Evolutionary conservation across 2,888 invertebrate species (phyloP), one percentile per base, ranked within the genome.

Genomic region (Phyllotreta cruciferae): DNA sequence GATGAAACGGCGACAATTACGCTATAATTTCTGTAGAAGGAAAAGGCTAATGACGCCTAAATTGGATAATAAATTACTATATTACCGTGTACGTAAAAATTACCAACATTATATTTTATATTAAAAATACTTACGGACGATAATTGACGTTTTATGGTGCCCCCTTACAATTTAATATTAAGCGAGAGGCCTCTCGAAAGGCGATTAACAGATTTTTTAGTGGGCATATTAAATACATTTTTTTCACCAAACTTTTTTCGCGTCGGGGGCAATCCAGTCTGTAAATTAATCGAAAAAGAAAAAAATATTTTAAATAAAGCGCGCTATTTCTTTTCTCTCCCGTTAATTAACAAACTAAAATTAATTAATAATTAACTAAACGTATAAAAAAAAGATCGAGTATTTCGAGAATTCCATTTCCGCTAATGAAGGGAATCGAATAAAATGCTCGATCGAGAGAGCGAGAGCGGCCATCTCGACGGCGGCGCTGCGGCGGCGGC

Each of bases 1-100:
- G 42, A 58, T 53, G 24, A 24, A 52, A 7, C 44, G 44, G 52
- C 52, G 44, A 60, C 52, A 60, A 60, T 60, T 60, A 53, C 39
- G 35, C 42, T 8, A 37, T 52, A 52, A 39, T 60, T 60, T 53
- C 42, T 53, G 44, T 53, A 38, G 37, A 10, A 52, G 52, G 52
- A 52, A 52, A 52, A 52, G 49, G 52, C 52, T 52, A 52, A 52
- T 52, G 52, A 52, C 9, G 52, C 9, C 9, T 52, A 37, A 52
- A 52, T 52, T 52, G 52, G 52, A 52, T 37, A 52, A 37, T 52
- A 52, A 52, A 52, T 49, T 49, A 49, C 11, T 49, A 7, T 35
- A 49, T 49, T 49, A 49, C 11, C 35, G 49, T 47, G 49, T 49
- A 49, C 11, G 36, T 35, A 49, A 49, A 49, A 49, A 49, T 49